Percentiles rank a stretch among this genome's conserved stretches.
phyloP scores from a whole-genome alignment of 1,140 invertebrate genomes.

The Piezodorus guildinii region DNA sequence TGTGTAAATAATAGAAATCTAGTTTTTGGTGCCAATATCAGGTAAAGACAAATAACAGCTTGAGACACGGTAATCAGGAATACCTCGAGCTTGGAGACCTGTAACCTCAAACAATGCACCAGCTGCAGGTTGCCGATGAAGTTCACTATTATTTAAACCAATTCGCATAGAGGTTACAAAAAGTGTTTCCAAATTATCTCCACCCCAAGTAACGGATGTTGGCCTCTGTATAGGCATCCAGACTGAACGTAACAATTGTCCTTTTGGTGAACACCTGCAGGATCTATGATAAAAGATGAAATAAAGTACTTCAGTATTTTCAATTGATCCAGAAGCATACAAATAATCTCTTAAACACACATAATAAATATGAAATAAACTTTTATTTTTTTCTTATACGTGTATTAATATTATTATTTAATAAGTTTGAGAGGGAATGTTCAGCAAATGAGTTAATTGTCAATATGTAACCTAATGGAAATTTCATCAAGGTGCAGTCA shows the following conservation, averaged over 20 bases:
- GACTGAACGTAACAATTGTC: conserved; percentile 32
- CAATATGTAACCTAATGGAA: neutral
- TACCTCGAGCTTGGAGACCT: conserved; percentile 48
- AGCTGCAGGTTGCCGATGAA: conserved; percentile 45
- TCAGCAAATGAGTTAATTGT: no score
- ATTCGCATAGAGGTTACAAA: conserved; percentile 40
- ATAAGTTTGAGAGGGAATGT: no score
- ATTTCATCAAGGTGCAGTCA: neutral
- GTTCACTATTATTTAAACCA: conserved; percentile 38
- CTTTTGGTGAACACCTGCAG: conserved; percentile 33
- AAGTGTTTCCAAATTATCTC: conserved; percentile 39
- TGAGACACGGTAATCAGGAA: neutral
- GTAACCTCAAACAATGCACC: conserved; percentile 61
- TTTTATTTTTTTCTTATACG: no score
- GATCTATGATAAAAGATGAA: conserved; percentile 32
- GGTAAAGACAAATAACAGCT: neutral
- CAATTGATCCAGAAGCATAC: no score
- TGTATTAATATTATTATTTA: no score
- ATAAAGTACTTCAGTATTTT: neutral
- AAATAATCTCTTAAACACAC: no score
- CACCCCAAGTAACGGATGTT: conserved; percentile 49
- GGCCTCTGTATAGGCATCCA: conserved; percentile 35
- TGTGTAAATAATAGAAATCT: no score
- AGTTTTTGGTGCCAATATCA: no score
- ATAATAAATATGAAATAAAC: no score